Evolutionary conservation across 1,140 invertebrate genomes (phyloP).

Genomic region (Coboldia fuscipes): DNA sequence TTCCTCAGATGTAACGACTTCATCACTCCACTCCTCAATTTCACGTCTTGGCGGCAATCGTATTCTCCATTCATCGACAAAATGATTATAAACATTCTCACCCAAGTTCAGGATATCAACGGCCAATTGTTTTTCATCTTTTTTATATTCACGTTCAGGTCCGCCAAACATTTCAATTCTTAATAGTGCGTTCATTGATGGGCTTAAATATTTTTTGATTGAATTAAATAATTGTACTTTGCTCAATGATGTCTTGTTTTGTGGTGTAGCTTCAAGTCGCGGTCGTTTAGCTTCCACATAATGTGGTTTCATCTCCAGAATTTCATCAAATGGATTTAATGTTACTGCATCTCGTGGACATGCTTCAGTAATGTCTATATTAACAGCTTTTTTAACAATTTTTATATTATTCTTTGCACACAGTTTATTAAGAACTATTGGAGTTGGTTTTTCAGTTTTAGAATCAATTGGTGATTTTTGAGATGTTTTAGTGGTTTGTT

Average conservation of each 20-base stretch:
- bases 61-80: slow-evolving; percentile 16
- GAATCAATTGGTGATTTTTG: no score
- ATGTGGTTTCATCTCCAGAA: no score
- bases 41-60: slow-evolving; percentile 11
- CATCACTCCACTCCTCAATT: slow-evolving; percentile 10
- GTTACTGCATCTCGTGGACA: no score
- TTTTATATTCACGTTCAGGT: slow-evolving; percentile 12
- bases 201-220: slow-evolving; percentile 14
- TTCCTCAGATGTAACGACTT: no score
- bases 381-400: no score
- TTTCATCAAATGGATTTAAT: no score
- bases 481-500: no score
- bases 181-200: slow-evolving; percentile 13
- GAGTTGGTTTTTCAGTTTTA: no score
- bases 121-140: slow-evolving; percentile 12
- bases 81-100: slow-evolving; percentile 11
- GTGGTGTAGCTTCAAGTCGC: background rate
- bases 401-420: no score
- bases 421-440: no score
- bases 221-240: slow-evolving; percentile 15
- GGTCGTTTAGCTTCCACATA: background rate
- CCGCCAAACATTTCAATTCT: slow-evolving; percentile 19
- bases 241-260: slow-evolving; percentile 3
- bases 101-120: slow-evolving; percentile 12
- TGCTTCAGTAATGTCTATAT: no score